These are phyloP conservation scores for Nerophis ophidion DNA, from an alignment of 2,113 vertebrate species.

Conservation along the genomic window DNA sequence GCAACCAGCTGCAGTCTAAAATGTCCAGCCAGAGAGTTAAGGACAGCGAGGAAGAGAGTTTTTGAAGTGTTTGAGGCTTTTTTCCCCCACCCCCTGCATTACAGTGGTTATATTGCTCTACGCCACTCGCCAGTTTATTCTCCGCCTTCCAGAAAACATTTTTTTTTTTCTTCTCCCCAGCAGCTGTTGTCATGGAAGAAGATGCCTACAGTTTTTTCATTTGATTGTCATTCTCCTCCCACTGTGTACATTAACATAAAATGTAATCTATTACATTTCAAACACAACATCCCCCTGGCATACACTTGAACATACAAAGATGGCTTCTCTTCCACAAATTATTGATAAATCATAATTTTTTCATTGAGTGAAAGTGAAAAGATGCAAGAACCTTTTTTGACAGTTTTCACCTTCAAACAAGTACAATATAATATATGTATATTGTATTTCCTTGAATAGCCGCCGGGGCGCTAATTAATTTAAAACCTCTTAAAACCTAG, in stretches of 20 bases:
- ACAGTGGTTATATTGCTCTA: conserved; percentile 49
- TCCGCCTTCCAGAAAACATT: conserved; percentile 11
- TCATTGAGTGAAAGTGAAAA: too few species aligned
- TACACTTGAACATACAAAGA: neutral
- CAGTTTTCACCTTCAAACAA: too few species aligned
- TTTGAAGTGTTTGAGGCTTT: neutral
- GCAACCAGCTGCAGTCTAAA: conserved; percentile 58
- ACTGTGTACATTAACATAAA: conserved; percentile 16
- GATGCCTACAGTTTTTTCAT: conserved; percentile 28
- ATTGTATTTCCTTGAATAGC: too few species aligned
- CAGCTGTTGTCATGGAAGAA: conserved; percentile 28
- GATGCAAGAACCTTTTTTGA: too few species aligned
- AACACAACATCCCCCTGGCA: conserved; percentile 8
- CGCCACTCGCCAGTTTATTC: conserved; percentile 6
- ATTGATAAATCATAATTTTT: too few species aligned
- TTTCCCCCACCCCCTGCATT: conserved; percentile 8
- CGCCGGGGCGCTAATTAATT: too few species aligned
- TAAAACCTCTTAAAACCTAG: too few species aligned
- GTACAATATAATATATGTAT: too few species aligned
- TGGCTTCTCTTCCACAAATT: neutral
- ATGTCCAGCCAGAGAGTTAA: conserved; percentile 45
- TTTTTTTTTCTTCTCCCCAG: conserved; percentile 23
- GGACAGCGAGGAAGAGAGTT: conserved; percentile 40
- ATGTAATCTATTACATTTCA: conserved; percentile 27
- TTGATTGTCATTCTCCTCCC: neutral